Evolutionary conservation across 2,113 vertebrate genomes (phyloP).

Genomic region (Protobothrops flavoviridis): DNA sequence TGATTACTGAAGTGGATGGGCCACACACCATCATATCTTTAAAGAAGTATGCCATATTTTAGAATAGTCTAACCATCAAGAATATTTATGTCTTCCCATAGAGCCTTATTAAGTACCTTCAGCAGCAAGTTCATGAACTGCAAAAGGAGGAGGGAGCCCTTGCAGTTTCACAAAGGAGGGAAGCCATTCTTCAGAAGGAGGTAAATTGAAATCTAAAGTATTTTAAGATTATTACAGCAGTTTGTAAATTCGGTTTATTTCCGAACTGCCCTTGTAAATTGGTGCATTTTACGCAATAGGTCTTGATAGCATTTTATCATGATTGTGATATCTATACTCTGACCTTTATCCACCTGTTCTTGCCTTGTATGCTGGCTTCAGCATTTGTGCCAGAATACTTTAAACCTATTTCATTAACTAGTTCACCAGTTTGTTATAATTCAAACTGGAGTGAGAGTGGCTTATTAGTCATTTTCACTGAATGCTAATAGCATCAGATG

Average conservation of each 20-base stretch:
- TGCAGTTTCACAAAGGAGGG: constrained; percentile 76
- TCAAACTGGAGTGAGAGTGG: too few species aligned
- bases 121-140: constrained; percentile 80
- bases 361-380: background rate
- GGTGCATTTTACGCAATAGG: background rate
- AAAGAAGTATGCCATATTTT: background rate
- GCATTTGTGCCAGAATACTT: background rate
- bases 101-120: constrained; percentile 83
- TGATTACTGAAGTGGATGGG: accelerated
- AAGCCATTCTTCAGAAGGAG: constrained; percentile 84
- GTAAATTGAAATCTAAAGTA: constrained; percentile 57
- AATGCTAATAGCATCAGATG: background rate
- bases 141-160: constrained; percentile 79
- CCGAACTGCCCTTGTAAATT: background rate
- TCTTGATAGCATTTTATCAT: background rate
- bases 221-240: background rate
- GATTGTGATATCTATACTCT: background rate
- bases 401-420: background rate
- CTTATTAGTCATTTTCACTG: too few species aligned
- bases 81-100: constrained; percentile 57
- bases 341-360: background rate
- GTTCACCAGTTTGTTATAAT: background rate
- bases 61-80: background rate
- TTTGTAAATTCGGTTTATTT: constrained; percentile 6
- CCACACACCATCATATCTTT: background rate